phyloP scores from a whole-genome alignment of 2,888 invertebrate genomes.

The Maniola hyperantus region DNA sequence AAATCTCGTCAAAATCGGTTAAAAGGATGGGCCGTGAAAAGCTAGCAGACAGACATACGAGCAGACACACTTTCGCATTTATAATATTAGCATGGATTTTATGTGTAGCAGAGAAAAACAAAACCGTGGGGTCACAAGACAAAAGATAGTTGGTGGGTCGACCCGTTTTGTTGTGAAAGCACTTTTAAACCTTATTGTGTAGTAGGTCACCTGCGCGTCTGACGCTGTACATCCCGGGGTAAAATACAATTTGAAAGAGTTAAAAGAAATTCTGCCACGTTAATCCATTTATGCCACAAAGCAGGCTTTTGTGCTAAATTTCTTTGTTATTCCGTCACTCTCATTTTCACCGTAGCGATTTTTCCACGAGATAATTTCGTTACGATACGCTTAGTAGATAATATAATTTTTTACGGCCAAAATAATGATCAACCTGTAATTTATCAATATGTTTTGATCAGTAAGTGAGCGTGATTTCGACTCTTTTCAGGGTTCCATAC shows the following conservation, averaged over 20 bases:
- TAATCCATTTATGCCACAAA: conserved; percentile 20
- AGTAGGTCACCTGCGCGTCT: conserved; percentile 30
- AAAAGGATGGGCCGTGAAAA: too few relatives aligned
- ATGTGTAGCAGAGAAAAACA: background rate
- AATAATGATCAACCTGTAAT: too few relatives aligned
- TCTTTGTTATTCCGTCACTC: conserved; percentile 22
- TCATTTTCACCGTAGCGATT: conserved; percentile 2
- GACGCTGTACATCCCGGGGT: conserved; percentile 21
- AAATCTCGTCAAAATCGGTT: too few relatives aligned
- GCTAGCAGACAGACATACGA: too few relatives aligned
- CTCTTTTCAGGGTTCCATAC: too few relatives aligned
- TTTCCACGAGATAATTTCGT: conserved; percentile 8
- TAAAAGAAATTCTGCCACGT: conserved; percentile 21
- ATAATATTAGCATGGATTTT: background rate
- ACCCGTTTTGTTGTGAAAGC: conserved; percentile 30
- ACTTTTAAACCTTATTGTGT: conserved; percentile 32
- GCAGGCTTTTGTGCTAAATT: conserved; percentile 16
- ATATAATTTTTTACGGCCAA: too few relatives aligned
- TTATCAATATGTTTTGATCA: background rate
- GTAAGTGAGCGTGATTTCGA: too few relatives aligned
- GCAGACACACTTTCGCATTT: too few relatives aligned
- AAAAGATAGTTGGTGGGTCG: conserved; percentile 25
- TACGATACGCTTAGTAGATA: background rate
- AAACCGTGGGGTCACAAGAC: conserved; percentile 23
- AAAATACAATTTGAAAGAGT: conserved; percentile 27